Conservation (phyloP, 2,888 invertebrate genomes). For the Chrysomela aeneicollis region DNA sequence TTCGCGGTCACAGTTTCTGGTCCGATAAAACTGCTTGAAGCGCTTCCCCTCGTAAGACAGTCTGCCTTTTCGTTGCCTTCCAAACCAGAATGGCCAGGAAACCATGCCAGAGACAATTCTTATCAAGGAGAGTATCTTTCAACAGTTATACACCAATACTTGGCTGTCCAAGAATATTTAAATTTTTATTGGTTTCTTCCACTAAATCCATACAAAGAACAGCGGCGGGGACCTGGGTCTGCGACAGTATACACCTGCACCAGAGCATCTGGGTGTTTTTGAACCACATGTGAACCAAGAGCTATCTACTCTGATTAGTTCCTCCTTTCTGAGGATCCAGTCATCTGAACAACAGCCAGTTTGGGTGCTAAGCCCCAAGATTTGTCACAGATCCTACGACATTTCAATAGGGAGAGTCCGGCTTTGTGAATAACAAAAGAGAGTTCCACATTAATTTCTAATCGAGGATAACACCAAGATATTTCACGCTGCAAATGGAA, state of each 20-base stretch:
- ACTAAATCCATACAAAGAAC: background rate
- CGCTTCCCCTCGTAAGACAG: background rate
- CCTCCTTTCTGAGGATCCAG: conserved; percentile 6
- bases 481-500: too few relatives aligned
- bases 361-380: too few relatives aligned
- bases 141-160: background rate
- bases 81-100: too few relatives aligned
- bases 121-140: background rate
- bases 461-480: too few relatives aligned
- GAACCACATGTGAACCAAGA: background rate
- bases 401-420: too few relatives aligned
- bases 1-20: too few relatives aligned
- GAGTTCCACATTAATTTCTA: too few relatives aligned
- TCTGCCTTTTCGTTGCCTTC: background rate
- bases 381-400: too few relatives aligned
- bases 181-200: background rate
- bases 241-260: background rate
- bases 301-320: background rate
- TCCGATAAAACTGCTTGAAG: too few relatives aligned
- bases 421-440: too few relatives aligned
- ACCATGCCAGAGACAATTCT: background rate
- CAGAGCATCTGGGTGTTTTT: background rate
- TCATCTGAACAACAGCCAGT: too few relatives aligned
- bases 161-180: background rate
- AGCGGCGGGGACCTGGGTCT: background rate